phyloP scores from a whole-genome alignment of 92 coral and sea anemone species.

The Zoanthus solanderi region DNA sequence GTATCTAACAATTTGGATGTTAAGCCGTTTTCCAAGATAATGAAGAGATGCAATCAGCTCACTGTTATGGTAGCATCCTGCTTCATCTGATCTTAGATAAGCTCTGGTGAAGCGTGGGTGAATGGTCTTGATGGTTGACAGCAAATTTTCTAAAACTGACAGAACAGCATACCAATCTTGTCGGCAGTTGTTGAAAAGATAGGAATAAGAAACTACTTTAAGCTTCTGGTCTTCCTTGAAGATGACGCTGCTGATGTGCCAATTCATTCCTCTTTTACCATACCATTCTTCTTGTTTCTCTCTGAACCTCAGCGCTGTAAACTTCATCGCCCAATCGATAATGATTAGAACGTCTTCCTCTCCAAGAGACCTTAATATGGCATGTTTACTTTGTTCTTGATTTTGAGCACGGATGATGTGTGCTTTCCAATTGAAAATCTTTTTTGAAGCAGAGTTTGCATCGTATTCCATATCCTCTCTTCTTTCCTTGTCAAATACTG shows the following conservation, averaged over 20 bases:
- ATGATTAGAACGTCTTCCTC: slow-evolving; percentile 56
- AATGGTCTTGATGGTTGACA: slow-evolving; percentile 32
- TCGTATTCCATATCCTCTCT: slow-evolving; percentile 50
- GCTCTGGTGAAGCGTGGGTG: slow-evolving; percentile 37
- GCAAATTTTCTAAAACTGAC: slow-evolving; percentile 48
- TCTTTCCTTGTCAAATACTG: slow-evolving; percentile 6
- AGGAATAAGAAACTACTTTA: slow-evolving; percentile 59
- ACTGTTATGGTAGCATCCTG: slow-evolving; percentile 65
- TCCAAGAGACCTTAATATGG: slow-evolving; percentile 32
- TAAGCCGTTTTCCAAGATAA: slow-evolving; percentile 52
- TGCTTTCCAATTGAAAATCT: slow-evolving; percentile 58
- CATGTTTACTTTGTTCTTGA: slow-evolving; percentile 57
- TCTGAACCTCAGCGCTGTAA: slow-evolving; percentile 45
- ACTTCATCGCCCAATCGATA: slow-evolving; percentile 75
- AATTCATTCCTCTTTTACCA: slow-evolving; percentile 61
- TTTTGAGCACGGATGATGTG: slow-evolving; percentile 58
- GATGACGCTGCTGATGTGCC: slow-evolving; percentile 68
- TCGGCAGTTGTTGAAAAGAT: slow-evolving; percentile 62
- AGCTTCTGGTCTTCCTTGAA: slow-evolving; percentile 35
- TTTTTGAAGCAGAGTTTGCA: slow-evolving; percentile 37
- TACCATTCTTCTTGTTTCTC: slow-evolving; percentile 72
- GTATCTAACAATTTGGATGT: slow-evolving; percentile 49
- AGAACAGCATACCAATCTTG: slow-evolving; percentile 68
- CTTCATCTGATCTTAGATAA: slow-evolving; percentile 59
- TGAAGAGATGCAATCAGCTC: slow-evolving; percentile 52